Percentiles rank a stretch among this genome's conserved stretches.
Evolutionary conservation across 2,797 vertebrate species (phyloP).

Genomic region (Cephalopachus bancanus): DNA sequence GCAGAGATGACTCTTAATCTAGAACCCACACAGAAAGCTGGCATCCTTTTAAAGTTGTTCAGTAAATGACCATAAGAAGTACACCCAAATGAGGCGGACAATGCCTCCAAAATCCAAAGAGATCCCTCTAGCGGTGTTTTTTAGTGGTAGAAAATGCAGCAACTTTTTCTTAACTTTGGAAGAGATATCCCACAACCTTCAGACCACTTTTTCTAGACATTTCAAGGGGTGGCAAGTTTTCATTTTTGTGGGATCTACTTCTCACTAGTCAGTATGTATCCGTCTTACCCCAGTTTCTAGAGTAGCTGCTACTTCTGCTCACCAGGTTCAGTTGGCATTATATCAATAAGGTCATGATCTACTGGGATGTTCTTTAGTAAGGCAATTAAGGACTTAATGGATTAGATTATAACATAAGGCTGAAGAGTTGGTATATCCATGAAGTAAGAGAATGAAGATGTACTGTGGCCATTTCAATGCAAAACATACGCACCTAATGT

Average conservation of each 20-base stretch:
- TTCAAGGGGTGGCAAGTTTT: background rate
- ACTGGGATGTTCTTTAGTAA: background rate
- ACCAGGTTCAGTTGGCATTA: background rate
- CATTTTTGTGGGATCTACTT: background rate
- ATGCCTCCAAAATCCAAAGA: background rate
- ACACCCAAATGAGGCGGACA: background rate
- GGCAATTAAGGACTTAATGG: background rate
- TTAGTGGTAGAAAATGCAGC: background rate
- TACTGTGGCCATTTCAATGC: background rate
- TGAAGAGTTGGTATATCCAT: background rate
- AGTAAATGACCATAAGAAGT: background rate
- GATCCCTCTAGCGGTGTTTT: background rate
- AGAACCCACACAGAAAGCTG: background rate
- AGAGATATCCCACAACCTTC: background rate
- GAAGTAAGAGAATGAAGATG: background rate
- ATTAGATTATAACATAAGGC: background rate
- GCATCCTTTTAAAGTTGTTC: background rate
- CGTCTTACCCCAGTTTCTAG: background rate
- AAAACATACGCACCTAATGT: slow-evolving; percentile 9
- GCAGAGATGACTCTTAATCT: background rate
- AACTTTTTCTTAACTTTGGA: background rate
- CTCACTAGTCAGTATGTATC: background rate
- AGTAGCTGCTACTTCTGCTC: background rate
- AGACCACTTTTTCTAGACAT: background rate
- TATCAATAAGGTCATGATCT: background rate